These are phyloP conservation scores for Phrynosoma blainvillii DNA, from an alignment of 2,113 vertebrate species.

Conservation along the genomic window DNA sequence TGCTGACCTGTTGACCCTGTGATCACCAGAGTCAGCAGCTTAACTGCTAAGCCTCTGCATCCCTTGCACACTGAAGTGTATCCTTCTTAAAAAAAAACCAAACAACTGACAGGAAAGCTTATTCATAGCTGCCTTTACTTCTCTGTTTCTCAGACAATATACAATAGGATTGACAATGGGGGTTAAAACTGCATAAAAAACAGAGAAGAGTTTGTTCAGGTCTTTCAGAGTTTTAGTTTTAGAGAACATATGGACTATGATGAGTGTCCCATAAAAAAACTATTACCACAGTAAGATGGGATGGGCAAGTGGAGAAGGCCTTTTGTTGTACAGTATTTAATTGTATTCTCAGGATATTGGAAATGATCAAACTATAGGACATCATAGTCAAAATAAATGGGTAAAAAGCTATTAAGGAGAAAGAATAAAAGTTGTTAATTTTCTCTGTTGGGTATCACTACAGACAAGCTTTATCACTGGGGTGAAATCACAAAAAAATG, in stretches of 20 bases:
- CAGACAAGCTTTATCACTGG: background rate
- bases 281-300: slow-evolving; percentile 43
- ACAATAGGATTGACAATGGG: slow-evolving; percentile 21
- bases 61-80: too few relatives aligned
- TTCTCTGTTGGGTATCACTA: background rate
- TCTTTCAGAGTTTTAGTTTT: background rate
- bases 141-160: slow-evolving; percentile 21
- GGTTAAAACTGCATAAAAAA: slow-evolving; percentile 10
- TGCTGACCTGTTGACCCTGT: too few relatives aligned
- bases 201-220: slow-evolving; percentile 11
- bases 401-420: slow-evolving; percentile 10
- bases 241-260: background rate
- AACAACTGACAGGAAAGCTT: background rate
- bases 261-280: slow-evolving; percentile 40
- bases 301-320: slow-evolving; percentile 54
- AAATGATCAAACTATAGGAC: slow-evolving; percentile 33
- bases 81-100: background rate
- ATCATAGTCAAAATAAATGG: slow-evolving; percentile 34
- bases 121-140: slow-evolving; percentile 1
- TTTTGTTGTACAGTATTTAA: slow-evolving; percentile 13
- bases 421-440: background rate
- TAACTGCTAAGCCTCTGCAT: too few relatives aligned
- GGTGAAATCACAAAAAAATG: slow-evolving; percentile 40
- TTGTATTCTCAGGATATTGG: slow-evolving; percentile 9
- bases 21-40: too few relatives aligned